Conservation (phyloP, 2,113 vertebrate genomes). For the Apteryx owenii region DNA sequence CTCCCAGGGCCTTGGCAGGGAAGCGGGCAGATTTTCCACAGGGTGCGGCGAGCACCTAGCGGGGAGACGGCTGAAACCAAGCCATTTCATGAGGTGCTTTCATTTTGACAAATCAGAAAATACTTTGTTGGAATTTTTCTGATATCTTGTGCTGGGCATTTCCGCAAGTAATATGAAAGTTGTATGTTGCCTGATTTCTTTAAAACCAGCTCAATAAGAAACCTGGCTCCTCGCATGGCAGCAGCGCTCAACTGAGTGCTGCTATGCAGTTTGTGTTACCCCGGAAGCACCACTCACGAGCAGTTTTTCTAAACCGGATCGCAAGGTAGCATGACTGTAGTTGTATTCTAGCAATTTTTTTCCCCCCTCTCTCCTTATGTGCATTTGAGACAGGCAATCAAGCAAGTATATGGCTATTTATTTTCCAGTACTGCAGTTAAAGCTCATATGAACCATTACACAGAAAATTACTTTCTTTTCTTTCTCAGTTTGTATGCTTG, state of each 20-base stretch:
- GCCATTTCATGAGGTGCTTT: background rate
- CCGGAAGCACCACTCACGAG: background rate
- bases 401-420: background rate
- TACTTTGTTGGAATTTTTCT: background rate
- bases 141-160: background rate
- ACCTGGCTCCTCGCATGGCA: background rate
- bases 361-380: background rate
- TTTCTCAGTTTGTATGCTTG: background rate
- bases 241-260: background rate
- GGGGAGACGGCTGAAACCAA: background rate
- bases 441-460: background rate
- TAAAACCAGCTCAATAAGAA: background rate
- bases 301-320: background rate
- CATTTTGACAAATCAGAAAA: background rate
- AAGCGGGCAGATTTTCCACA: background rate
- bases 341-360: background rate
- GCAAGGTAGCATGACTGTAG: background rate
- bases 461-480: background rate
- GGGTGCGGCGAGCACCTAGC: too few relatives aligned
- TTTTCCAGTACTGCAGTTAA: background rate
- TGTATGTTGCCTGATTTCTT: background rate
- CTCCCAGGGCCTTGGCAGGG: background rate
- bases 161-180: background rate
- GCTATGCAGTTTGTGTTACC: background rate
- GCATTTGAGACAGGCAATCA: background rate